phyloP scores from a whole-genome alignment of 1,140 invertebrate genomes.

The Drosophila malerkotliana region DNA sequence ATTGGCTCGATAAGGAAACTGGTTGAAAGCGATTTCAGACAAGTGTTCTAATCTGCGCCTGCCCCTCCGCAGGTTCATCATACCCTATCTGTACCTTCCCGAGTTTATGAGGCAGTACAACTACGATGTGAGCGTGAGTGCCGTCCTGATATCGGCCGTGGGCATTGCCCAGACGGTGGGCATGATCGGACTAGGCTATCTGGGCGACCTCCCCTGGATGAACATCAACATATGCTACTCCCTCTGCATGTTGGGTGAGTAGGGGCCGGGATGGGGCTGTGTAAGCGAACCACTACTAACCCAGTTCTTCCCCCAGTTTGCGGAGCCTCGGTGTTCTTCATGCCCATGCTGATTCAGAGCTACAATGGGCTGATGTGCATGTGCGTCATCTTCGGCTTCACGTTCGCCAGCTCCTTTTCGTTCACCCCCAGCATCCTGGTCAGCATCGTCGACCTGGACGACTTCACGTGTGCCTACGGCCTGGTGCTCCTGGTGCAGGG shows the following conservation, averaged over 20 bases:
- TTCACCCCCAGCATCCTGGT: conserved; percentile 94
- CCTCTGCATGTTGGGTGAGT: conserved; percentile 87
- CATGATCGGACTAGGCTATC: conserved; percentile 94
- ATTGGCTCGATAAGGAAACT: conserved; percentile 39
- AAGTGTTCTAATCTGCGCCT: conserved; percentile 11
- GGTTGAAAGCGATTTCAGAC: conserved; percentile 19
- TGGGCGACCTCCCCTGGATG: conserved; percentile 94
- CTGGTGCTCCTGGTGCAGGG: conserved; percentile 94
- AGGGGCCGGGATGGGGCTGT: not conserved
- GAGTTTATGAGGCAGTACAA: conserved; percentile 88
- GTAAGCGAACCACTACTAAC: not conserved
- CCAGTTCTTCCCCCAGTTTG: conserved; percentile 85
- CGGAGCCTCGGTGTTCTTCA: conserved; percentile 88
- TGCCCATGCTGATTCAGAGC: conserved; percentile 88
- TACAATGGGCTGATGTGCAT: conserved; percentile 86
- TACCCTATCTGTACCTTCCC: conserved; percentile 94
- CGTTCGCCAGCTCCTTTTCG: conserved; percentile 94
- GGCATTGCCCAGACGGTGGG: conserved; percentile 95
- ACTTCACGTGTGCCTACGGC: conserved; percentile 95
- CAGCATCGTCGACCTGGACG: conserved; percentile 84
- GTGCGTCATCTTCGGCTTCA: conserved; percentile 90
- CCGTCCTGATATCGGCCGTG: conserved; percentile 91
- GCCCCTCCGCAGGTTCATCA: conserved; percentile 87
- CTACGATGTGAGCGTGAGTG: conserved; percentile 89
- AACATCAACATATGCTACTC: conserved; percentile 93